A percentile compares a stretch with the other conserved stretches of the same genome.
Evolutionary conservation across 2,888 invertebrate genomes (phyloP).

Genomic region (Acleris sparsana): DNA sequence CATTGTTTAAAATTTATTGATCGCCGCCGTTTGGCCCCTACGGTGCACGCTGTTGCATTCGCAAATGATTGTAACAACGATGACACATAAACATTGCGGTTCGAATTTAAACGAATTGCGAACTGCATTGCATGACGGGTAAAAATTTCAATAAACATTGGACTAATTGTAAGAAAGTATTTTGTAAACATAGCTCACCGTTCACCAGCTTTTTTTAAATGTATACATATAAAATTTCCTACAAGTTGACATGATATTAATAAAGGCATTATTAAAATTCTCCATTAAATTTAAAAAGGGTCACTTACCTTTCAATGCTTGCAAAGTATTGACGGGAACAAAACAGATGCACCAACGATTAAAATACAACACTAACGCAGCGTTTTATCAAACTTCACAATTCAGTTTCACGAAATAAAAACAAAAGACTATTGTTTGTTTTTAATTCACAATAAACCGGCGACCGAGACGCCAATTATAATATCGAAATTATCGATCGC

Average conservation of each 20-base stretch:
- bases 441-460: slow-evolving; percentile 11
- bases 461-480: neutral
- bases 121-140: slow-evolving; percentile 13
- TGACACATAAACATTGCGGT: slow-evolving; percentile 22
- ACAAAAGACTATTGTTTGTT: neutral
- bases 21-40: slow-evolving; percentile 10
- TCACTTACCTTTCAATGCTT: slow-evolving; percentile 28
- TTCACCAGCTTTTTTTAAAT: neutral
- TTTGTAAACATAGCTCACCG: no score
- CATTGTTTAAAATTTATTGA: neutral
- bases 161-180: neutral
- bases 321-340: slow-evolving; percentile 17
- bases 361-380: slow-evolving; percentile 3
- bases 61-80: slow-evolving; percentile 9
- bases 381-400: slow-evolving; percentile 15
- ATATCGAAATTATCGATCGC: slow-evolving; percentile 24
- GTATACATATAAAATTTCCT: neutral
- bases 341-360: slow-evolving; percentile 20
- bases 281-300: neutral
- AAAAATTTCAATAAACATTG: slow-evolving; percentile 12
- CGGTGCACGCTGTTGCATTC: slow-evolving; percentile 6
- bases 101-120: slow-evolving; percentile 17
- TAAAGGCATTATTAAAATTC: neutral
- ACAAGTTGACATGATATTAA: neutral
- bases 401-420: neutral